A percentile compares a stretch with the other conserved stretches of the same genome.
Conservation (phyloP, 2,797 vertebrate genomes). For the Hydrocynus forskahlii region DNA sequence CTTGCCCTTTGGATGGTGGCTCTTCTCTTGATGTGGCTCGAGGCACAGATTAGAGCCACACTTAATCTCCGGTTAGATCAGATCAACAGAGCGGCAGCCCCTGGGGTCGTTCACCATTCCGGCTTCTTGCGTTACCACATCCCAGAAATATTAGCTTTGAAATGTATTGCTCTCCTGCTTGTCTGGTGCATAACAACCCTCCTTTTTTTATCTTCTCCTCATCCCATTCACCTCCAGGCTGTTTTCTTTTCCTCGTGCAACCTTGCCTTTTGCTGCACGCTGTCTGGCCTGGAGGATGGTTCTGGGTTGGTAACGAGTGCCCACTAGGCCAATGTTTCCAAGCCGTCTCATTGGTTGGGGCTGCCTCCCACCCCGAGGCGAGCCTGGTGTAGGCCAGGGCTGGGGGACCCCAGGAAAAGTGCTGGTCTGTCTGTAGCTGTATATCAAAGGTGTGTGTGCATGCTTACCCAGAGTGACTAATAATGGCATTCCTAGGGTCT, state of each 20-base stretch:
- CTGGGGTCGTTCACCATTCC: conserved; percentile 28
- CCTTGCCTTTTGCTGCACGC: conserved; percentile 11
- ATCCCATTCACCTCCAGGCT: conserved; percentile 37
- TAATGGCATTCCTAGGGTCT: conserved; percentile 10
- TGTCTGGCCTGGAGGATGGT: conserved; percentile 41
- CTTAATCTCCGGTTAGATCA: conserved; percentile 57
- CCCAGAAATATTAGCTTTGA: conserved; percentile 48
- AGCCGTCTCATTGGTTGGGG: conserved; percentile 13
- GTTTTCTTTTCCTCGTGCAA: conserved; percentile 19
- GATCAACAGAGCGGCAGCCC: conserved; percentile 26
- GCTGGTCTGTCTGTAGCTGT: conserved; percentile 10
- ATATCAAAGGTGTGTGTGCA: conserved; percentile 25
- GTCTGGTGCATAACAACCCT: conserved; percentile 38
- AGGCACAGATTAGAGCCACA: conserved; percentile 41
- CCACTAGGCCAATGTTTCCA: conserved; percentile 34
- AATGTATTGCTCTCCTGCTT: conserved; percentile 49
- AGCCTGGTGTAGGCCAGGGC: conserved; percentile 40
- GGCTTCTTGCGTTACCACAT: conserved; percentile 3
- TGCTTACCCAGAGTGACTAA: conserved; percentile 32
- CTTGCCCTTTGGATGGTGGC: conserved; percentile 23
- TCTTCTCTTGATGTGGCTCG: conserved; percentile 11
- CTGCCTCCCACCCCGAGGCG: conserved; percentile 36
- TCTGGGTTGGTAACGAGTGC: conserved; percentile 38
- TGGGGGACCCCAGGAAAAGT: conserved; percentile 27
- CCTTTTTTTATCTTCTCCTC: conserved; percentile 4